phyloP scores from a whole-genome alignment of 1,140 invertebrate species.

The Zaprionus davidi region DNA sequence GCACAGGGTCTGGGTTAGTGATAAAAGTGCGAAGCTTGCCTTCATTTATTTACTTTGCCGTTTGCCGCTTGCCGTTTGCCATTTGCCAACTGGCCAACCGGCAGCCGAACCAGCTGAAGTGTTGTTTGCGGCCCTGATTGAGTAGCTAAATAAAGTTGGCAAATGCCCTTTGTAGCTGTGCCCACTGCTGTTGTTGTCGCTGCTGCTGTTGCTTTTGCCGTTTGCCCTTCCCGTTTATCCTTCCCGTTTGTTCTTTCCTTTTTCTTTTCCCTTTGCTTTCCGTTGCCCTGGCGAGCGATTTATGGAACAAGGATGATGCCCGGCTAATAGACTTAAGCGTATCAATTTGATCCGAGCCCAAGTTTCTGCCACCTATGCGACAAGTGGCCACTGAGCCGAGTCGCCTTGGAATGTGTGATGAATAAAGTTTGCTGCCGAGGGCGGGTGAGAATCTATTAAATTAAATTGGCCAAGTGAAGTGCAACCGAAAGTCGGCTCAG shows the following conservation, averaged over 20 bases:
- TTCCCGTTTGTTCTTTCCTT: neutral
- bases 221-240: conserved; percentile 9
- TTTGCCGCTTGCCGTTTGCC: conserved; percentile 35
- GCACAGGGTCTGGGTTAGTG: conserved; percentile 15
- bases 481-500: conserved; percentile 7
- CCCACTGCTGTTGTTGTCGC: neutral
- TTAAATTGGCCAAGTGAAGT: conserved; percentile 28
- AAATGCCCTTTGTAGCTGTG: conserved; percentile 26
- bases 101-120: conserved; percentile 62
- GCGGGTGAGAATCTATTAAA: conserved; percentile 23
- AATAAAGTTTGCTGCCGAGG: neutral
- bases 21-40: conserved; percentile 66
- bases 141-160: conserved; percentile 72
- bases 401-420: conserved; percentile 6
- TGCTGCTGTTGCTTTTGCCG: neutral
- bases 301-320: conserved; percentile 36
- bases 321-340: conserved; percentile 55
- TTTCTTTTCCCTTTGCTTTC: too few relatives aligned
- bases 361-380: conserved; percentile 26
- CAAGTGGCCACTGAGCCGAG: conserved; percentile 20
- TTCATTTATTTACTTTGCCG: conserved; percentile 75
- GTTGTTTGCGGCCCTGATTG: conserved; percentile 74
- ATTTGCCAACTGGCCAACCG: conserved; percentile 60
- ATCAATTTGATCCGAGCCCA: conserved; percentile 38
- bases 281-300: conserved; percentile 33